A percentile compares a stretch with the other conserved stretches of the same genome.
Evolutionary conservation across 2,113 vertebrate species (phyloP).

Genomic region (Ciconia maguari): DNA sequence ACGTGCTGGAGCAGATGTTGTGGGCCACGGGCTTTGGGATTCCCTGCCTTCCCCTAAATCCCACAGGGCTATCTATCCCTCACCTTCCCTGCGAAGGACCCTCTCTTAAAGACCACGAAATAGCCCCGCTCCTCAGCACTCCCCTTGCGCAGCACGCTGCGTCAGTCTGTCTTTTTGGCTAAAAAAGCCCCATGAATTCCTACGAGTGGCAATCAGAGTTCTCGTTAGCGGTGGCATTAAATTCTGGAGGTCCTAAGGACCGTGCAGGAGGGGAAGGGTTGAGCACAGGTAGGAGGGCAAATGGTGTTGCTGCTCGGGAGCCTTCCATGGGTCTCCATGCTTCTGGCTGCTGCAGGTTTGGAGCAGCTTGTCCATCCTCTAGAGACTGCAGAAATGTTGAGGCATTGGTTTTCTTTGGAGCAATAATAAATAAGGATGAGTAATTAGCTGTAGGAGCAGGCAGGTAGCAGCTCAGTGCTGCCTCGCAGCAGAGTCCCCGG

Average conservation of each 20-base stretch:
- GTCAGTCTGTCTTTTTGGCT: not conserved
- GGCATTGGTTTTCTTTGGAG: not conserved
- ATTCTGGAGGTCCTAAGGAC: not conserved
- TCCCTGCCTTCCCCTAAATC: not conserved
- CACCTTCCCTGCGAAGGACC: not conserved
- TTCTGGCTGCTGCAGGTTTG: rapidly evolving
- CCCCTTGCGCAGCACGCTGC: rapidly evolving
- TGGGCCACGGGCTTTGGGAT: not conserved
- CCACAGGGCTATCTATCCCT: not conserved
- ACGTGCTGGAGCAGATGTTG: not conserved
- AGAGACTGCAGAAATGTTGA: not conserved
- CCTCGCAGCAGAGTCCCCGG: not conserved
- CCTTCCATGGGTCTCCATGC: not conserved
- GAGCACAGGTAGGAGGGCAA: not conserved
- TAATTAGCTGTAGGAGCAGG: not conserved
- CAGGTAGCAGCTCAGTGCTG: not conserved
- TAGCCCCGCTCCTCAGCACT: rapidly evolving
- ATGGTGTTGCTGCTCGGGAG: not conserved
- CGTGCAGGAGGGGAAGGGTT: not conserved
- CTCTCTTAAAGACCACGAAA: not conserved
- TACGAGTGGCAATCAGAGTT: rapidly evolving
- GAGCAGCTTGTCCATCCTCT: not conserved
- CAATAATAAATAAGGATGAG: not conserved
- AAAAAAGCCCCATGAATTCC: not conserved
- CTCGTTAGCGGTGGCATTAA: not conserved